A percentile compares a stretch with the other conserved stretches of the same genome.
These are phyloP conservation scores for Metacarcinus magister DNA, from an alignment of 2,888 invertebrate genomes.

Conservation along the genomic window DNA sequence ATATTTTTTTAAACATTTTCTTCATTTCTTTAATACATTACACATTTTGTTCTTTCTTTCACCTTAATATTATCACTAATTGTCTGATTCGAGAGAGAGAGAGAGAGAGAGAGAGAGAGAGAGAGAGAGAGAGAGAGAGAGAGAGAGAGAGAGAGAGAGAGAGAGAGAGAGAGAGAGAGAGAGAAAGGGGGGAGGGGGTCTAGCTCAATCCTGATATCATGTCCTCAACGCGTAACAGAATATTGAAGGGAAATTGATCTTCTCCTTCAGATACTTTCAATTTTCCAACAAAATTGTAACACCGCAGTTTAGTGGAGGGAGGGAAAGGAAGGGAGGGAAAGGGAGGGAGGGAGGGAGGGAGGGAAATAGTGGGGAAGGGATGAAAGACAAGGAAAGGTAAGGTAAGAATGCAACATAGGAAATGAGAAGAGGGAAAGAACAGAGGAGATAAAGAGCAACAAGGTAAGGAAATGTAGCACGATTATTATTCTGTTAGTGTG, in stretches of 20 bases:
- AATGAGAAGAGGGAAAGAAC: too few species aligned
- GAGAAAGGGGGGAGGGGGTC: neutral
- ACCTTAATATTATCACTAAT: too few species aligned
- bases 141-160: neutral
- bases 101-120: neutral
- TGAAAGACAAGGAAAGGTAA: neutral
- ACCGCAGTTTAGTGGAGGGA: neutral
- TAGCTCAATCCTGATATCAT: conserved; percentile 52
- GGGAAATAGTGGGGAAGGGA: neutral
- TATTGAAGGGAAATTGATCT: conserved; percentile 70
- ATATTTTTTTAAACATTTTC: too few species aligned
- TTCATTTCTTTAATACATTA: too few species aligned
- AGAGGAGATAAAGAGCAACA: too few species aligned
- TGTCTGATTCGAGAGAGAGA: too few species aligned
- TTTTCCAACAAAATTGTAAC: conserved; percentile 58
- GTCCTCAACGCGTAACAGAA: conserved; percentile 64
- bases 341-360: too few species aligned
- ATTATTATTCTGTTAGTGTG: too few species aligned
- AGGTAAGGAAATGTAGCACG: too few species aligned
- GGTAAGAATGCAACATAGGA: too few species aligned
- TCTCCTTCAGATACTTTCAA: conserved; percentile 60
- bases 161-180: conserved; percentile 31
- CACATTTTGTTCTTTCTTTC: too few species aligned
- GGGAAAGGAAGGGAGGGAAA: too few species aligned
- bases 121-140: neutral